These are phyloP conservation scores for Cinclus mexicanus DNA, from an alignment of 2,113 vertebrate species.

Conservation along the genomic window DNA sequence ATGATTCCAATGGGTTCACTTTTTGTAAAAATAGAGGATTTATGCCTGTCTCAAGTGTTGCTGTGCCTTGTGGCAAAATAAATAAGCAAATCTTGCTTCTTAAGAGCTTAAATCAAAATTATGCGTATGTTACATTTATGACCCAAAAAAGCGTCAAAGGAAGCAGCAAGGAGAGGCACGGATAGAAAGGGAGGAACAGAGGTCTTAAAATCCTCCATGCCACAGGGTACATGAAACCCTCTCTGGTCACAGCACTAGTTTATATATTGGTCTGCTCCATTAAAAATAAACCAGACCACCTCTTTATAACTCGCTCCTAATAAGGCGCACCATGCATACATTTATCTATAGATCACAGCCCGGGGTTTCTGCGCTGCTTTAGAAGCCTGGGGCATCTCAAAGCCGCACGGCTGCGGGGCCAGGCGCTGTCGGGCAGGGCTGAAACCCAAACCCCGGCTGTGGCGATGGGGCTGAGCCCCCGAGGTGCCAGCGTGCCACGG, in stretches of 20 bases:
- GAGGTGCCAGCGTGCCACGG: slow-evolving; percentile 26
- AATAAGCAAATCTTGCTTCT: background rate
- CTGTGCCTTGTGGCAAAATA: background rate
- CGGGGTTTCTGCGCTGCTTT: background rate
- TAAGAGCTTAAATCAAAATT: background rate
- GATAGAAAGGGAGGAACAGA: background rate
- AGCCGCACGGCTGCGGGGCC: too few species aligned
- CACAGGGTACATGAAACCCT: background rate
- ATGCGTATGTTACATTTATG: background rate
- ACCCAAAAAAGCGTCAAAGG: background rate
- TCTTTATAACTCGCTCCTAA: background rate
- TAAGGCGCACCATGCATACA: background rate
- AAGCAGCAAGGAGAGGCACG: background rate
- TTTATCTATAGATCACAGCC: background rate
- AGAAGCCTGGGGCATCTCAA: background rate
- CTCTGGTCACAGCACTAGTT: background rate
- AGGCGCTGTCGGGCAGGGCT: background rate
- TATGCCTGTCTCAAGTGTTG: background rate
- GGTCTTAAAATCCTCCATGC: background rate
- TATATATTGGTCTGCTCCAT: background rate
- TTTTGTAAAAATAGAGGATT: background rate
- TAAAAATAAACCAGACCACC: slow-evolving; percentile 21
- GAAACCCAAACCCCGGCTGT: slow-evolving; percentile 50
- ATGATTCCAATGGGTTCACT: background rate
- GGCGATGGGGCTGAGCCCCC: slow-evolving; percentile 27